A percentile compares a stretch with the other conserved stretches of the same genome.
phyloP scores from a whole-genome alignment of 2,888 invertebrate genomes.

The Calliphora vomitoria region DNA sequence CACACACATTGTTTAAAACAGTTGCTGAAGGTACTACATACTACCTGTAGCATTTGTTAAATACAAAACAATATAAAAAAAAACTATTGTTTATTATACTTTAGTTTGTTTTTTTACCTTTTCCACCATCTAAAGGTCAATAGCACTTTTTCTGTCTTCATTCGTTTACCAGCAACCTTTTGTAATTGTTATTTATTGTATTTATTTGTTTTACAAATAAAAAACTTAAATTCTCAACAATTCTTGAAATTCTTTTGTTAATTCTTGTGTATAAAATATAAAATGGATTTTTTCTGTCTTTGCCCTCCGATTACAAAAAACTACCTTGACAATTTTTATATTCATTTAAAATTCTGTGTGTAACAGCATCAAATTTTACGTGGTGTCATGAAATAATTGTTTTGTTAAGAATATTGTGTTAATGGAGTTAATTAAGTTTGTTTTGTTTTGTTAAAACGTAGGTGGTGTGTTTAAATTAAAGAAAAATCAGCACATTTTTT shows the following conservation, averaged over 20 bases:
- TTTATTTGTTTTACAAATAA: slow-evolving; percentile 8
- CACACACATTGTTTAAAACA: too few species aligned
- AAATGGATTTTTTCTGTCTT: neutral
- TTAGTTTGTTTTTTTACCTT: neutral
- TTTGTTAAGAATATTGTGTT: neutral
- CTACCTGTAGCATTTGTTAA: neutral
- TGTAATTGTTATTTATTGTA: neutral
- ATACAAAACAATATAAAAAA: neutral
- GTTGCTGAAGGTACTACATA: neutral
- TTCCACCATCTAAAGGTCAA: slow-evolving; percentile 27
- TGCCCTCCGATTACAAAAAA: neutral
- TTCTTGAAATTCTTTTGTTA: slow-evolving; percentile 11
- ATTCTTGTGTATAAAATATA: neutral
- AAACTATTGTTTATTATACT: neutral
- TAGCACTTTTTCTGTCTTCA: slow-evolving; percentile 20
- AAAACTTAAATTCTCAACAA: neutral
- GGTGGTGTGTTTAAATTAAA: neutral
- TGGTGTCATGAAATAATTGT: slow-evolving; percentile 23
- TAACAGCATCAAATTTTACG: neutral
- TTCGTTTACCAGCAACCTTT: neutral
- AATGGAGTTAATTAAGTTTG: slow-evolving; percentile 8
- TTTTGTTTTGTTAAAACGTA: neutral
- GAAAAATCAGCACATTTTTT: neutral
- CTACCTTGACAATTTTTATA: neutral
- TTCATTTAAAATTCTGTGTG: slow-evolving; percentile 11